Percentiles rank a stretch among this genome's conserved stretches.
These are phyloP conservation scores for Heliconius erato DNA, from an alignment of 2,888 invertebrate species.

Conservation along the genomic window DNA sequence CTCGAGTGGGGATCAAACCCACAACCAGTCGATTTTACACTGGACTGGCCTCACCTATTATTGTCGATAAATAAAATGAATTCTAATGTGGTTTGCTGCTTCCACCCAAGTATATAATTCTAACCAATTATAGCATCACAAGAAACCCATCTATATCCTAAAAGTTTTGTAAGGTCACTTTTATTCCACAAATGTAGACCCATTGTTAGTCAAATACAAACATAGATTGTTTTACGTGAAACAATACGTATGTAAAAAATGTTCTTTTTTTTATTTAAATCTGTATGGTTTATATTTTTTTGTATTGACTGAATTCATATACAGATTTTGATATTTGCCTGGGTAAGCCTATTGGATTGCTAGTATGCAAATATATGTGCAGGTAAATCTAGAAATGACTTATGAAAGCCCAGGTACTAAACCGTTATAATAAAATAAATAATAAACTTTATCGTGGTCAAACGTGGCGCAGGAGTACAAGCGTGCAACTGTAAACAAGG, in stretches of 20 bases:
- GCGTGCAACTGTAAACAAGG: no score
- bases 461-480: no score
- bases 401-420: not conserved
- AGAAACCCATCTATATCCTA: not conserved
- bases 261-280: not conserved
- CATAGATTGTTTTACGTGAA: conserved; percentile 13
- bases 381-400: not conserved
- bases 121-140: not conserved
- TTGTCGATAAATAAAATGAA: not conserved
- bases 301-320: not conserved
- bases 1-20: no score
- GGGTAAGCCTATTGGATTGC: conserved; percentile 8
- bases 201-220: conserved; percentile 19
- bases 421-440: not conserved
- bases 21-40: no score
- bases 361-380: not conserved
- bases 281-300: conserved; percentile 3
- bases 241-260: conserved; percentile 13
- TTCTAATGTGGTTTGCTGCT: not conserved
- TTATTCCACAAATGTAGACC: not conserved
- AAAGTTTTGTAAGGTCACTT: not conserved
- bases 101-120: not conserved
- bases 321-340: not conserved
- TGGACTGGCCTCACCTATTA: no score
- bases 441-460: no score